Percentiles rank a stretch among this genome's conserved stretches.
phyloP scores from a whole-genome alignment of 2,113 vertebrate genomes.

The Pseudorhombus dupliciocellatus region DNA sequence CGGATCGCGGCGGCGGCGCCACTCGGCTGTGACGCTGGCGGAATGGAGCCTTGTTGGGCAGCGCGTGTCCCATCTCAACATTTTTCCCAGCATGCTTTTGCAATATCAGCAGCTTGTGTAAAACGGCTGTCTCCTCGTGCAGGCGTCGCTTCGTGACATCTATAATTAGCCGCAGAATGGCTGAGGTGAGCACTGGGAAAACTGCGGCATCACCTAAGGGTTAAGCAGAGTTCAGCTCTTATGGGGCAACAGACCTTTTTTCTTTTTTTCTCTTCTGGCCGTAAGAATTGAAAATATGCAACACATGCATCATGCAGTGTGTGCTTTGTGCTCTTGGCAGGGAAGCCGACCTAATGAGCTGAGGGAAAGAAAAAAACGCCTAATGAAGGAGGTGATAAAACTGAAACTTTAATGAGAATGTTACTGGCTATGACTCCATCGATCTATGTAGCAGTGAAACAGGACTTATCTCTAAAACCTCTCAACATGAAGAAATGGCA shows the following conservation, averaged over 20 bases:
- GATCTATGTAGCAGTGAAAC: conserved; percentile 2
- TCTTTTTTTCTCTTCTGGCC: conserved; percentile 23
- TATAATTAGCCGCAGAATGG: conserved; percentile 56
- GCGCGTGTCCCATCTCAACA: conserved; percentile 34
- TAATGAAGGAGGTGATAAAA: conserved; percentile 10
- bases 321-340: conserved; percentile 9
- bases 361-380: neutral
- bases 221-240: conserved; percentile 51
- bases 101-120: conserved; percentile 49
- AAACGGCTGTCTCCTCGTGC: conserved; percentile 33
- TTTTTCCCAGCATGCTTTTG: conserved; percentile 3
- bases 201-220: conserved; percentile 31
- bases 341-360: conserved; percentile 6
- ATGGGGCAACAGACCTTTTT: neutral
- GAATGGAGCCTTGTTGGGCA: conserved; percentile 19
- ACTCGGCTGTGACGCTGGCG: conserved; percentile 18
- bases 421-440: conserved; percentile 14
- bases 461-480: conserved; percentile 16
- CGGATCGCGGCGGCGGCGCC: conserved; percentile 3
- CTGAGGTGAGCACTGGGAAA: conserved; percentile 18
- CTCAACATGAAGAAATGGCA: neutral
- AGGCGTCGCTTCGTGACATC: conserved; percentile 49
- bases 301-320: conserved; percentile 6
- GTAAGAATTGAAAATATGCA: conserved; percentile 29
- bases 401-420: conserved; percentile 6